Base-by-base conservation (phyloP, 2,888 invertebrate species). In the Vesta saturnalis region DNA sequence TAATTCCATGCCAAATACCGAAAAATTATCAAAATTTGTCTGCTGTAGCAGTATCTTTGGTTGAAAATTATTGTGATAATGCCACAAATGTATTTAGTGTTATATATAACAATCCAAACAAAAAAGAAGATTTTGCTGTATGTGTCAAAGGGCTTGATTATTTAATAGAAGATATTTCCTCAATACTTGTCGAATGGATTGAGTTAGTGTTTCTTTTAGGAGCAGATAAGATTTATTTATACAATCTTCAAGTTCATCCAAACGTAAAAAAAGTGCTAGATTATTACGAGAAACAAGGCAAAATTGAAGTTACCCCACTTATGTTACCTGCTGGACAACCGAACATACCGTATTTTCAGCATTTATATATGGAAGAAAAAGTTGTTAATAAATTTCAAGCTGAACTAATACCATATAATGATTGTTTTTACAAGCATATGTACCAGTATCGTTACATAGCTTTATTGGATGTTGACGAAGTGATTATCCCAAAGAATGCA, bases 81-180 rank as follows among this genome's bases (percentile, higher is more conserved):
- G 92, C 94, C 18, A 91, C 90, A 52, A 95, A 93, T 79, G 92
- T 92, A 81, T 83, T 95, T 69, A 86, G 91, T 60, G 92, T 95
- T 3, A 90, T 92, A 76, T 90, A 92, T 83, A 90, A 92, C 80
- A 88, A 89, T 58, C 92, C 92, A 0, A 86, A 85, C 1, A 83
- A 84, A 54, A 90, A 89, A 76, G 90, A 91, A 76, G 90, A 91
- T 12, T 94, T 95, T 80, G 95, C 94, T 1, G 94, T 95, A 1
- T 95, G 95, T 82, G 95, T 95, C 15, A 95, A 95, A 82, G 96
- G 96, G 0, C 85, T 97, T 59, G 95, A 95, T 83, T 96, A 95
- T 79, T 87, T 93, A 1, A 92, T 94, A 83, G 92, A 93, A 77
- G 95, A 95, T 82, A 84, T 95, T 1, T 94, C 94, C 3, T 91